Percentiles rank a stretch among this genome's conserved stretches.
Conservation (phyloP, 2,113 vertebrate species). For the Callithrix jacchus region DNA sequence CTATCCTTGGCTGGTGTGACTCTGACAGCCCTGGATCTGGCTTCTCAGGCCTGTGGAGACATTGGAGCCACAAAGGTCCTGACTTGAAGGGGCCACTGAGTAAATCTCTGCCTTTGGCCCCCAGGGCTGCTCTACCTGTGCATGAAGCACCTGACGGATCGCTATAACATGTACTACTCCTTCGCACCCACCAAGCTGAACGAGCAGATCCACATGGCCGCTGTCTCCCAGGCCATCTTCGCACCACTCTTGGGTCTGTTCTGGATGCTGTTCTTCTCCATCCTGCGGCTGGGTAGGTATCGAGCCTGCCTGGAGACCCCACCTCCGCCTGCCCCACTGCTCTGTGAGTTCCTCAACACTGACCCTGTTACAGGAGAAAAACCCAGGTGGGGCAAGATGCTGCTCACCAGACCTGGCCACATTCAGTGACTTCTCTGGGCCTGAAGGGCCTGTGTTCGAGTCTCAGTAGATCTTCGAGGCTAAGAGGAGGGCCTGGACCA, state of each 20-base stretch:
- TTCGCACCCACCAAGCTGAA: slow-evolving; percentile 95
- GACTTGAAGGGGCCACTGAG: not conserved
- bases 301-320: accelerated
- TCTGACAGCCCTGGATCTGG: not conserved
- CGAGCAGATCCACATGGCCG: slow-evolving; percentile 91
- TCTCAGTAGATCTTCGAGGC: not conserved
- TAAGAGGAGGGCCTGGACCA: not conserved
- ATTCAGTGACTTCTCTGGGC: not conserved
- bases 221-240: slow-evolving; percentile 92
- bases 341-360: not conserved
- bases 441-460: accelerated
- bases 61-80: not conserved
- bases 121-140: slow-evolving; percentile 94
- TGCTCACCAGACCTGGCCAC: accelerated
- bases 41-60: not conserved
- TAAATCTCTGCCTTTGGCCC: accelerated
- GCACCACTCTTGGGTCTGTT: slow-evolving; percentile 95
- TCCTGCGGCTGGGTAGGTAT: slow-evolving; percentile 91
- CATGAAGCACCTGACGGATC: slow-evolving; percentile 96
- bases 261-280: slow-evolving; percentile 98
- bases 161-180: slow-evolving; percentile 98
- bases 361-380: not conserved
- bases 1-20: not conserved
- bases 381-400: accelerated
- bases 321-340: accelerated